Evolutionary conservation across 2,888 invertebrate genomes (phyloP), one percentile per base, ranked within the genome.

Genomic region (Amiota mariae): DNA sequence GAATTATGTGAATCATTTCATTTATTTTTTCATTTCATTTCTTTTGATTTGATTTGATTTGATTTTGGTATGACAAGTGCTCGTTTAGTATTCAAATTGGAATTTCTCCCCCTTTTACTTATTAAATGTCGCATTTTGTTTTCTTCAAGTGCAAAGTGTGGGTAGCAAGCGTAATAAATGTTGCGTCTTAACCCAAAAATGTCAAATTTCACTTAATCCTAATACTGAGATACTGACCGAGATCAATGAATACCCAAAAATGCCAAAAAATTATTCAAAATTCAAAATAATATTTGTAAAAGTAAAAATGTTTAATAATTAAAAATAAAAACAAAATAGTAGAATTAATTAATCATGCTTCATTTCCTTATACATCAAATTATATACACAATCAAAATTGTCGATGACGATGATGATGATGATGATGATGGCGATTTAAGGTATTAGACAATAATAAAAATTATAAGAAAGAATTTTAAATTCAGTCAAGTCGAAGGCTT

Each of bases 81-180:
- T 12, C 10, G 8, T 18, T 51, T 48, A n/a, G 36, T 57, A 15
- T 49, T 71, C 24, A 72, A 67, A 72, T 68, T 51, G 72, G 57
- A 72, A 13, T 13, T 36, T 59, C 72, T 11, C 77, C 78, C 68
- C 76, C 79, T 6, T 18, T 18, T 18, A 54, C 61, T 11, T 13
- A n/a, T 13, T n/a, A n/a, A 46, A 48, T 24, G 11, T 71, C 47
- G 48, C 66, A 57, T 18, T 59, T 13, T 59, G 18, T 73, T 67
- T 15, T 59, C 18, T 63, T 49, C 49, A 49, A n/a, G 10, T 18
- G 10, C 48, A 10, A 8, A 10, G 51, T 20, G 67, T 68, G 51
- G 67, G 67, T 68, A 54, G 51, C 51, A 36, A 36, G 24, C 24
- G 24, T 3, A 36, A 36, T 36, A 36, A 36, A 6, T 6, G 36